phyloP scores from a whole-genome alignment of 2,888 invertebrate species.

The Rhimphoctona megacephalus region DNA sequence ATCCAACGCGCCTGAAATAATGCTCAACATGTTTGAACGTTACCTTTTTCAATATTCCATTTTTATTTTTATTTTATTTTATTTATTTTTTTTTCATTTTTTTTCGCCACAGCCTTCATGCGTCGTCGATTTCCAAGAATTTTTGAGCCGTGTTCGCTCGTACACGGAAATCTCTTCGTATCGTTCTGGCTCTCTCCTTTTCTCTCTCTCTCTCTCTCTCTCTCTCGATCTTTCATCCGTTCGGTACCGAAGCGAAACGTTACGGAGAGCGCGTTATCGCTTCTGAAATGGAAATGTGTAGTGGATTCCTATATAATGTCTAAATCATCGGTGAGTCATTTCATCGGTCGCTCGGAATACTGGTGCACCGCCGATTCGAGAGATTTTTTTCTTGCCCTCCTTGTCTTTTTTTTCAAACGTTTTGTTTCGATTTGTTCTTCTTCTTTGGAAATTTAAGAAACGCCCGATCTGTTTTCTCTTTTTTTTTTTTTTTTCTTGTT shows the following conservation, averaged over 20 bases:
- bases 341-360: conserved; percentile 44
- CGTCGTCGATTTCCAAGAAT: conserved; percentile 67
- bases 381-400: conserved; percentile 1
- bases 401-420: conserved; percentile 8
- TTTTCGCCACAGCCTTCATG: conserved; percentile 59
- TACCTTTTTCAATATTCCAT: conserved; percentile 51
- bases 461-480: not conserved
- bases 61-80: conserved; percentile 46
- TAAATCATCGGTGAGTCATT: conserved; percentile 63
- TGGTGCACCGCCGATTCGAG: conserved; percentile 15
- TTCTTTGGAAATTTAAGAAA: conserved; percentile 13
- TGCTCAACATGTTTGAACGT: conserved; percentile 32
- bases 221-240: conserved; percentile 42
- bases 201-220: conserved; percentile 9
- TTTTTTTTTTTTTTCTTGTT: conserved; percentile 1
- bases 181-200: conserved; percentile 21
- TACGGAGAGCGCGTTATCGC: conserved; percentile 53
- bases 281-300: conserved; percentile 59
- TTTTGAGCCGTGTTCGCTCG: conserved; percentile 51
- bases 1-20: conserved; percentile 38
- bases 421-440: not conserved
- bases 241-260: conserved; percentile 56
- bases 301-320: conserved; percentile 44
- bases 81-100: conserved; percentile 38
- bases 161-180: conserved; percentile 53